These are phyloP conservation scores for Heliconius congener DNA, from an alignment of 1,140 invertebrate species.

Conservation along the genomic window DNA sequence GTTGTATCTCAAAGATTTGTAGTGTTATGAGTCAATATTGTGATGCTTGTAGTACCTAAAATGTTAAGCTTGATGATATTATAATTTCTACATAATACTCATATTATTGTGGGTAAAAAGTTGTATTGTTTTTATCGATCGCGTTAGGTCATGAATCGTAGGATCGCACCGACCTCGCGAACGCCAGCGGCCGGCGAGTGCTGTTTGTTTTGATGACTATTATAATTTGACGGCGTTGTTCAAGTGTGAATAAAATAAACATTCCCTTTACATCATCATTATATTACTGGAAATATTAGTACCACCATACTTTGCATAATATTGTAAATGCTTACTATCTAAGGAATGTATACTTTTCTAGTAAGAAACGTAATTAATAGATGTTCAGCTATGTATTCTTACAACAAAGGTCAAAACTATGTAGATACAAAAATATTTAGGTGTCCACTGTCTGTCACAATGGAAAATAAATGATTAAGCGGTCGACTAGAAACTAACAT, in stretches of 20 bases:
- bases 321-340: neutral
- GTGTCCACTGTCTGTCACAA: neutral
- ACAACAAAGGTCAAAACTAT: neutral
- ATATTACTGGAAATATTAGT: neutral
- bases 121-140: constrained; percentile 76
- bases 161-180: constrained; percentile 49
- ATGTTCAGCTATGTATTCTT: neutral
- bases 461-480: neutral
- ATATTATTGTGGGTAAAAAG: constrained; percentile 28
- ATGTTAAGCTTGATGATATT: constrained; percentile 1
- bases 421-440: neutral
- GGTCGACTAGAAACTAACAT: neutral
- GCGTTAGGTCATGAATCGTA: constrained; percentile 60
- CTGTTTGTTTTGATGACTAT: constrained; percentile 69
- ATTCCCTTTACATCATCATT: neutral
- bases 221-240: constrained; percentile 40
- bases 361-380: too few species aligned
- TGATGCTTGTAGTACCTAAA: neutral
- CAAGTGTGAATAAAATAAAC: constrained; percentile 15
- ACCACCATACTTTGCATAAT: neutral
- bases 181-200: constrained; percentile 54
- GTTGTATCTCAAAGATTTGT: constrained; percentile 42
- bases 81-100: constrained; percentile 18
- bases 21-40: constrained; percentile 23
- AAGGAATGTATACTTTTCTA: neutral